A percentile compares a stretch with the other conserved stretches of the same genome.
Conservation (phyloP, 1,140 invertebrate genomes). For the Araneus ventricosus region DNA sequence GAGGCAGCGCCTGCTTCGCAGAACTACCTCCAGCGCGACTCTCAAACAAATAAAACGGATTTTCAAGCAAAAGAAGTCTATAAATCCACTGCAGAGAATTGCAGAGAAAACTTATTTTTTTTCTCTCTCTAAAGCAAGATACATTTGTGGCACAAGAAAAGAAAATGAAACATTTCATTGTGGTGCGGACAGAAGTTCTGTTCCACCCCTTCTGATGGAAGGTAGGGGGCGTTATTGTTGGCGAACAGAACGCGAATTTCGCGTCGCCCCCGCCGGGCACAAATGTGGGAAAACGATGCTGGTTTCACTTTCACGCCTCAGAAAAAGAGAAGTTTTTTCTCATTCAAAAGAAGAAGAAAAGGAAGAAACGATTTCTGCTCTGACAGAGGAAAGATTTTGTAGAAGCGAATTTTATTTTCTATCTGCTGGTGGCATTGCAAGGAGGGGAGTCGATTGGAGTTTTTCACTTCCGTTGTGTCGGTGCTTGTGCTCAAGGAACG, state of each 20-base stretch:
- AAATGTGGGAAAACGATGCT: conserved; percentile 62
- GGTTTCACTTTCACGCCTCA: conserved; percentile 65
- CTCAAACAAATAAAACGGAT: conserved; percentile 6
- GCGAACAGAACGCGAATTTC: not conserved
- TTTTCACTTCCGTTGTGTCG: not conserved
- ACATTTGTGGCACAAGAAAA: not conserved
- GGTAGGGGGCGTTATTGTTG: conserved; percentile 45
- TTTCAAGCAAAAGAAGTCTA: conserved; percentile 11
- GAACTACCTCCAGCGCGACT: not conserved
- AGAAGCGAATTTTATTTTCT: conserved; percentile 30
- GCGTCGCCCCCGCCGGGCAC: conserved; percentile 32
- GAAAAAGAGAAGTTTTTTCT: not conserved
- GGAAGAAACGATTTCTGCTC: not conserved
- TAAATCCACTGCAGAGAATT: conserved; percentile 11
- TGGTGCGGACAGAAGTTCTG: not conserved
- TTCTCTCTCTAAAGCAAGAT: not conserved
- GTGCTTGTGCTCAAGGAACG: not conserved
- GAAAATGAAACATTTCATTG: conserved; percentile 4
- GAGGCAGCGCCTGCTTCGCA: not conserved
- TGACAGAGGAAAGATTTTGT: not conserved
- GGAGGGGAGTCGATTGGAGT: not conserved
- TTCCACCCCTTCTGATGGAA: not conserved
- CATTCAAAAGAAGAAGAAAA: not conserved
- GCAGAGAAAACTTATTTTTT: not conserved
- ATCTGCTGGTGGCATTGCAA: not conserved